phyloP scores from a whole-genome alignment of 2,113 vertebrate genomes.

The Odocoileus virginianus region DNA sequence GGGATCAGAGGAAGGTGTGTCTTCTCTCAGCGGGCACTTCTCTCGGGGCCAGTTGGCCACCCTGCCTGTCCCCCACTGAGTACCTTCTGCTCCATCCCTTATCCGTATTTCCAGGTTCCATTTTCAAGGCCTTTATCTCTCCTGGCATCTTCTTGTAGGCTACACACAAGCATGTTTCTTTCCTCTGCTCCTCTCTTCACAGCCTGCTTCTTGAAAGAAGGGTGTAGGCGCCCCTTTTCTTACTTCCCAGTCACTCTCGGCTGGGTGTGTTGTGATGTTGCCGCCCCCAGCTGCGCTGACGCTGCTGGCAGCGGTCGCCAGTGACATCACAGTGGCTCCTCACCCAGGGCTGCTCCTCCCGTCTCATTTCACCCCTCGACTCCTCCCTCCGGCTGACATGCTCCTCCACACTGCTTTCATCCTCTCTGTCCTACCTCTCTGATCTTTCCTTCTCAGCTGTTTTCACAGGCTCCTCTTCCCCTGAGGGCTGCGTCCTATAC shows the following conservation, averaged over 20 bases:
- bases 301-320: background rate
- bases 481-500: background rate
- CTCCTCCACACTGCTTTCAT: background rate
- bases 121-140: background rate
- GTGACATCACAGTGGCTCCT: background rate
- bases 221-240: background rate
- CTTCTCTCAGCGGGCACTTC: background rate
- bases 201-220: background rate
- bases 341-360: background rate
- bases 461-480: background rate
- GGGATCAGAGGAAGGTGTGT: background rate
- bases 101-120: background rate
- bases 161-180: background rate
- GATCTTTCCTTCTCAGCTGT: background rate
- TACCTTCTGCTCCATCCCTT: background rate
- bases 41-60: background rate
- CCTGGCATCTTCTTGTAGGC: background rate
- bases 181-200: background rate
- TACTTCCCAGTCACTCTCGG: background rate
- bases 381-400: background rate
- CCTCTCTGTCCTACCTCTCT: background rate
- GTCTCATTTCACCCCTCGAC: background rate
- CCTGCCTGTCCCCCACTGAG: background rate
- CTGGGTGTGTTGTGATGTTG: background rate
- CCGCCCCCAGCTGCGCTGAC: background rate